Evolutionary conservation across 2,113 vertebrate genomes (phyloP).

Genomic region (Lagenorhynchus albirostris): DNA sequence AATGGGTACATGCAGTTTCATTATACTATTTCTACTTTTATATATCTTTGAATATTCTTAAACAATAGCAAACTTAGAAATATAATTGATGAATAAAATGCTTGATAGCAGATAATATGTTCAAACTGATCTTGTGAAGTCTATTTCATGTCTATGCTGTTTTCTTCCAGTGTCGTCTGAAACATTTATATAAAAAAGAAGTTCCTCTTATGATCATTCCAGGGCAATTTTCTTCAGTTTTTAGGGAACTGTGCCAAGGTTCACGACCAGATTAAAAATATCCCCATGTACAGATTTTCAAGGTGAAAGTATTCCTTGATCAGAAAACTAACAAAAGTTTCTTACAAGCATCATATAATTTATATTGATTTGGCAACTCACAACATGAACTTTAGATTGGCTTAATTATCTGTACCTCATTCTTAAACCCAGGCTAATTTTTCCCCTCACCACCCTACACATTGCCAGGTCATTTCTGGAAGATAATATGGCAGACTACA

Average conservation of each 20-base stretch:
- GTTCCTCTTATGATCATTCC: not conserved
- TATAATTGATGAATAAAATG: not conserved
- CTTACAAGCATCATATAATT: not conserved
- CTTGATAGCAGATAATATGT: constrained; percentile 1
- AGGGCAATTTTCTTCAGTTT: not conserved
- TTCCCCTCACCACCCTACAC: not conserved
- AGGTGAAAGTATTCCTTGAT: not conserved
- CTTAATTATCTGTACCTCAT: constrained; percentile 5
- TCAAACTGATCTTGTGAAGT: not conserved
- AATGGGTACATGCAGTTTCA: not conserved
- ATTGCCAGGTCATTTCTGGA: not conserved
- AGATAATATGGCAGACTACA: not conserved
- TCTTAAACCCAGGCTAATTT: not conserved
- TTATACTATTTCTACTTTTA: constrained; percentile 5
- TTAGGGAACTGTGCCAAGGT: not conserved
- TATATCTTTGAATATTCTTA: not conserved
- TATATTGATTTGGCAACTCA: not conserved
- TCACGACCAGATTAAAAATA: not conserved
- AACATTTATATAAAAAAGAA: not conserved
- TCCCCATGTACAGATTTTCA: not conserved
- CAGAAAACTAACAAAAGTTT: not conserved
- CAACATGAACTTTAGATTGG: not conserved
- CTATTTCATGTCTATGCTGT: not conserved
- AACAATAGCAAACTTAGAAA: constrained; percentile 18
- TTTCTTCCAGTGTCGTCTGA: not conserved